Base-by-base conservation (phyloP, 37 sponge, comb jelly and placozoan genomes). In the Oopsacas minuta region DNA sequence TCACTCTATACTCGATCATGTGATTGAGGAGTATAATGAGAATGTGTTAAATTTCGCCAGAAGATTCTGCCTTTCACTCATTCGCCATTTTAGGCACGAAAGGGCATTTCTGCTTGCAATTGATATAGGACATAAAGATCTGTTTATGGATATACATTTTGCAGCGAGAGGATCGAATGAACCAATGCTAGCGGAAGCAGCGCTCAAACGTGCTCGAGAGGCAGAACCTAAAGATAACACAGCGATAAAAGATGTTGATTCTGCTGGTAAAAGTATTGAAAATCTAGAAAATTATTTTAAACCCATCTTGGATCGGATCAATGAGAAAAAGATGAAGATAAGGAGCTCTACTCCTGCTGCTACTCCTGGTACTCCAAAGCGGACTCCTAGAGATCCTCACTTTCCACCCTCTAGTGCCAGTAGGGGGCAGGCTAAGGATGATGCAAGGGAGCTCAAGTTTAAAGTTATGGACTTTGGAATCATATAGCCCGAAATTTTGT, bases 381-480 rank as follows among this genome's bases (percentile, higher is more conserved):
- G 75, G 22, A 3, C 22, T 34, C 7, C 75, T 34, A 3, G 75
- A 61, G 75, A 61, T 12, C 28, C 22, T 12, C 75, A 25, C 17
- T 34, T 25, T 3, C 75, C 20, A 3, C 28, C 75, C 7, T 10
- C 30, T 25, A 34, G 75, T 7, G 17, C 30, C 28, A 61, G 30
- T n/a, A 61, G 75, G 75, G 75, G 30, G 1, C 75, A 61, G 30
- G 28, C 75, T 25, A 61, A 34, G 30, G 75, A 61, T 5, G 75
- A 61, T 5, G 1, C 75, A 61, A 3, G 75, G 30, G 75, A 61
- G 30, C 22, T 61, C 32, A 61, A 61, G 30, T 12, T 12, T 20
- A 61, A 61, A 61, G 75, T 61, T 10, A 61, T 61, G 75, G 75
- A 61, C 75, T 61, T 61, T 61, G 75, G 75, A 12, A 3, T 61